Evolutionary conservation across 2,888 invertebrate species (phyloP), one percentile per base, ranked within the genome.

Genomic region (Hoplodrina blanda): DNA sequence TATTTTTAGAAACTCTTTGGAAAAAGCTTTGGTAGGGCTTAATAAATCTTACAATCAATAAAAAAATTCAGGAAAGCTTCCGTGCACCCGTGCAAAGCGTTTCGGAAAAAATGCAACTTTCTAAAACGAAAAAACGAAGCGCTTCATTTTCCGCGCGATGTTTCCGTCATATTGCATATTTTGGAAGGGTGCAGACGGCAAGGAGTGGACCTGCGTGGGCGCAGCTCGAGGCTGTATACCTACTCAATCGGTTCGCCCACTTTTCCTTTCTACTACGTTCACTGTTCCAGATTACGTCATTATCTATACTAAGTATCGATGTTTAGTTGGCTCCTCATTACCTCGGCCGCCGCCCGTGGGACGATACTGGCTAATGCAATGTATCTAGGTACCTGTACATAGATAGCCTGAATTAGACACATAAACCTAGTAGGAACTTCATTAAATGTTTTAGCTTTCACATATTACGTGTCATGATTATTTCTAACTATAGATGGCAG

Each of bases 231-330:
- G 94, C 90, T 93, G 88, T 85, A 86, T 87, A 88, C 83, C 83
- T 84, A 81, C 87, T 83, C 87, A 88, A 87, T 88, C 88, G 89
- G 91, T 86, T 91, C 94, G 95, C 95, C 95, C 94, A 95, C 95
- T 95, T 95, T 95, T 95, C 94, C 95, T 95, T 94, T 95, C 95
- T 85, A 90, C 89, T 87, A 91, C 93, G 91, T 92, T 94, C 93
- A 92, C 93, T 89, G 93, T 86, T 93, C 94, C 93, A 92, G 91
- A 94, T 95, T 95, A 95, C 95, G 94, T 95, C 95, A 95, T 88
- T 82, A 75, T 80, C 73, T 77, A 72, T 82, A 80, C 84, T 83
- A 80, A 63, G 64, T 80, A 78, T 83, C 80, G 78, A 74, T 82
- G 76, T 78, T 82, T 82, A 83, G 74, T 78, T 84, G 85, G 75